Percentiles rank a stretch among this genome's conserved stretches.
These are phyloP conservation scores for Misgurnus mizolepis DNA, from an alignment of 2,113 vertebrate species.

Conservation along the genomic window DNA sequence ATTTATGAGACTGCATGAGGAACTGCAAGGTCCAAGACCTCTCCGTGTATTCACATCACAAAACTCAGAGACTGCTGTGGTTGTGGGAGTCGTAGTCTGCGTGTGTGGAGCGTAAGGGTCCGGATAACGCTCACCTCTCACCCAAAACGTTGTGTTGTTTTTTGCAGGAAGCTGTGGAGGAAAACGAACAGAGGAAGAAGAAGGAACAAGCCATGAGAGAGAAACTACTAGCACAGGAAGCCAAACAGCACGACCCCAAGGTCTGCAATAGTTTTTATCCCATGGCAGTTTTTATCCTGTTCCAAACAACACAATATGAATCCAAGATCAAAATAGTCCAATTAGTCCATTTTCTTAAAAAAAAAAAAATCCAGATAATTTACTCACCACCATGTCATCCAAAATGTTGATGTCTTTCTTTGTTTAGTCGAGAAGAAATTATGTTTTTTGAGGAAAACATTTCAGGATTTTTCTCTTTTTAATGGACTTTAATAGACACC, in stretches of 20 bases:
- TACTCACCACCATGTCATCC: too few relatives aligned
- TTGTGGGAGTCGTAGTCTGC: constrained; percentile 38
- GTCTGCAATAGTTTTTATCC: constrained; percentile 59
- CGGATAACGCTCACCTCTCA: constrained; percentile 11
- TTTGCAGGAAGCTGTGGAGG: constrained; percentile 86
- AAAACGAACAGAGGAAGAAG: constrained; percentile 89
- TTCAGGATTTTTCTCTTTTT: too few relatives aligned
- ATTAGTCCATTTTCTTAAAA: not conserved
- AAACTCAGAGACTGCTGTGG: constrained; percentile 43
- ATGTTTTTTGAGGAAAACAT: too few relatives aligned
- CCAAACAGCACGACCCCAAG: constrained; percentile 93
- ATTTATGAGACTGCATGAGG: constrained; percentile 74
- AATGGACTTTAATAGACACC: too few relatives aligned
- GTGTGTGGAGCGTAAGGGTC: constrained; percentile 10
- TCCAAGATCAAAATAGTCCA: not conserved
- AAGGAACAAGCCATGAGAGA: constrained; percentile 93
- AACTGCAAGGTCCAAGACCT: constrained; percentile 58
- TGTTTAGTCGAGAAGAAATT: too few relatives aligned
- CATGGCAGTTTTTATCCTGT: not conserved
- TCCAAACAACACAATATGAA: not conserved
- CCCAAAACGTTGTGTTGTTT: constrained; percentile 34
- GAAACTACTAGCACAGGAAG: constrained; percentile 93
- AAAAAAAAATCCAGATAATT: too few relatives aligned
- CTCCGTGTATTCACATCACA: constrained; percentile 18
- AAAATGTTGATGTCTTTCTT: too few relatives aligned